Evolutionary conservation across 2,797 vertebrate genomes (phyloP), one percentile per base, ranked within the genome.

Genomic region (Chloroceryle amazona): DNA sequence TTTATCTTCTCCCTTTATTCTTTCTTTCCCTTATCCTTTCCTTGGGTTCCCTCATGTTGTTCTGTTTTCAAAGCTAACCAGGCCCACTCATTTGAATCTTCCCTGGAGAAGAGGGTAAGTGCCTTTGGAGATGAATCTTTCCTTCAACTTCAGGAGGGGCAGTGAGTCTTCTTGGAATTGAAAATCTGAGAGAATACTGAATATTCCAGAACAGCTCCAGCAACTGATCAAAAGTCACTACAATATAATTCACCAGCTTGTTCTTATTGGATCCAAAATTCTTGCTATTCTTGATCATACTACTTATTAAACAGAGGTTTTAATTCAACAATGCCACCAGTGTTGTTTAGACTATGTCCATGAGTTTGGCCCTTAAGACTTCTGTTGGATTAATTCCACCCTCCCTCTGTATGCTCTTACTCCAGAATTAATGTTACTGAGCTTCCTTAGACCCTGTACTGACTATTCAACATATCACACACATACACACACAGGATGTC

Each of bases 41-140:
- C 46, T 70, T 82, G 52, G n/a, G 54, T 93, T 92, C 55, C 68
- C 44, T 83, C 57, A 41, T 37, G 42, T 78, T 79, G 54, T 70
- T 92, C 81, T 71, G 11, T 86, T 94, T 93, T 93, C 73, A 90
- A 75, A 93, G 88, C 54, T 89, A 89, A 54, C 70, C 75, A 80
- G 28, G 33, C 75, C 47, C 26, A 47, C 57, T 90, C 47, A 87
- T 87, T 85, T 81, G 44, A 86, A 82, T 95, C 81, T 88, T 78
- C 85, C 89, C 89, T 63, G 19, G 63, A 89, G 87, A 46, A 74
- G 12, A 13, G 33, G 15, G 9, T 26, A 66, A 82, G 42, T 78
- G 33, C 10, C 81, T 93, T 95, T 91, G 79, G 91, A 91, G 52
- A 82, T 25, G 9, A 82, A 52, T 82, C 51, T 66, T 85, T 60